A percentile compares a stretch with the other conserved stretches of the same genome.
phyloP scores from a whole-genome alignment of 2,113 vertebrate genomes.

The Callaeas wilsoni region DNA sequence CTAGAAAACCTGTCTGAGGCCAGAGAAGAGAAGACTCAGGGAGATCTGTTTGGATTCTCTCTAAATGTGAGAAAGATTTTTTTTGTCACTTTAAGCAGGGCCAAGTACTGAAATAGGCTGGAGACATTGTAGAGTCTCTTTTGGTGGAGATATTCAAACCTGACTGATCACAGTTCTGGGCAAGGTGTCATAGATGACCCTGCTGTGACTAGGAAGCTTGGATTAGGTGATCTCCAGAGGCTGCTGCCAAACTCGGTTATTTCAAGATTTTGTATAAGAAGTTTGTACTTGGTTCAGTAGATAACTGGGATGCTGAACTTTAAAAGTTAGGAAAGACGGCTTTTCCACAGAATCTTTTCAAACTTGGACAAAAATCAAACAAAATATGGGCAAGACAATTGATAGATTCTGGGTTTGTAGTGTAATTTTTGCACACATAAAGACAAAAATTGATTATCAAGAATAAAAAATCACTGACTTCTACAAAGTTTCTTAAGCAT shows the following conservation, averaged over 20 bases:
- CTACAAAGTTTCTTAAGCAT: not conserved
- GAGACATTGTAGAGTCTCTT: not conserved
- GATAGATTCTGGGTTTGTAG: not conserved
- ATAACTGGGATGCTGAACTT: not conserved
- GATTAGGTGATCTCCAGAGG: not conserved
- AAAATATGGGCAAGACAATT: not conserved
- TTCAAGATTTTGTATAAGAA: not conserved
- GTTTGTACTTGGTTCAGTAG: not conserved
- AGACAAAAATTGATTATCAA: not conserved
- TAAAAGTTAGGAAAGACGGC: not conserved
- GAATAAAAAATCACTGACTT: not conserved
- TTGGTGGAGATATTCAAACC: not conserved
- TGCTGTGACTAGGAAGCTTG: not conserved
- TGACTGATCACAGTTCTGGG: not conserved
- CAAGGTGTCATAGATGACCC: fast-evolving
- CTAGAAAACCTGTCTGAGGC: not conserved
- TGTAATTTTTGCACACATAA: not conserved
- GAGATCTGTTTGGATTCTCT: not conserved
- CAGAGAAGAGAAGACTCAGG: not conserved
- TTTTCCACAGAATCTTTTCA: not conserved
- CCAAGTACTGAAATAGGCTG: not conserved
- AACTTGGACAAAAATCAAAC: not conserved
- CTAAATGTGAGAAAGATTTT: not conserved
- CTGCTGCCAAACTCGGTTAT: not conserved
- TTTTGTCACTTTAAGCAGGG: not conserved